Base-by-base conservation (phyloP, 2,113 vertebrate species). In the Ictalurus furcatus region DNA sequence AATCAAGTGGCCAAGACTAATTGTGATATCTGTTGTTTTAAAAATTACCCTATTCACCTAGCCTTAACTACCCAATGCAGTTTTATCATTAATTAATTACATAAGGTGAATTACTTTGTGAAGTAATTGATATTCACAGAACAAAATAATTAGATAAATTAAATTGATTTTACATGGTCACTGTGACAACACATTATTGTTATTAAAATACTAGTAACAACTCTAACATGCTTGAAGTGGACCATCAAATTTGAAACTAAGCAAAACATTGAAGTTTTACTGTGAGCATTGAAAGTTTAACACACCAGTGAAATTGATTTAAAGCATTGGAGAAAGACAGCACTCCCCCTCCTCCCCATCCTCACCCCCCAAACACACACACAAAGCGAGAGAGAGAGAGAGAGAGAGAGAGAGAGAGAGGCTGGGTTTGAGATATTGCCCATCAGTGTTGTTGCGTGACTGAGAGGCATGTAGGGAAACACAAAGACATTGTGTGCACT, bases 401-500 rank as follows among this genome's bases (percentile, higher is more conserved):
- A 84, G 6, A 78, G 73, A 86, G 54, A 44, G 63, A 86, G 19
- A 83, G 52, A 67, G 25, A 86, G 69, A 84, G 54, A 63, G 74
- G 2, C 58, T 59, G 4, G 85, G 30, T 78, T 23, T 67, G 85
- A 83, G 79, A 87, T 52, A 58, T 87, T 44, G 63, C 84, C 88
- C 69, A 83, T 61, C 71, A 74, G 67, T 85, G n/a, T 87, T 73
- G 73, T 85, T 87, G 91, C 89, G 85, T 90, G 79, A 90, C 89
- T 88, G 56, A 88, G 79, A 84, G 85, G 78, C 48, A 30, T 56
- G 48, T 4, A 81, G 28, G 16, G 52, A 81, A 81, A 56, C 79
- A 81, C 54, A 81, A 81, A 88, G 90, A 65, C 83, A 40, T 61
- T 81, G 91, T 87, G 52, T 88, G 59, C n/a, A 34, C 52, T 90